Base-by-base conservation (phyloP, 2,888 invertebrate genomes). In the Drosophila percnosoma region DNA sequence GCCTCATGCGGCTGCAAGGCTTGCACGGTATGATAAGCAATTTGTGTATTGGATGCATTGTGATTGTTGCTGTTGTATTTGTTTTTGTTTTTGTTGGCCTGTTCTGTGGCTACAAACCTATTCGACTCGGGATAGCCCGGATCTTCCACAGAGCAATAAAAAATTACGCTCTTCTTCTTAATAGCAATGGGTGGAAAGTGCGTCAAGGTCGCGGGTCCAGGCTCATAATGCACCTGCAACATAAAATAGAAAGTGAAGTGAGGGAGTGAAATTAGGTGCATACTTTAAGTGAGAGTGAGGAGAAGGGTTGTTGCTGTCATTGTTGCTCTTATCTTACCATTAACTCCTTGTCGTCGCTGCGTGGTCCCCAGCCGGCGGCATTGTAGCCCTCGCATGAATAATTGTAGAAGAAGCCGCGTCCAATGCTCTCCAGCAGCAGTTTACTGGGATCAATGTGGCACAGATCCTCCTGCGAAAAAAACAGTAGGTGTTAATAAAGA, bases 351-450 rank as follows among this genome's bases (percentile, higher is more conserved):
- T 96, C 95, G 45, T 95, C 94, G 38, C 98, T 98, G 80, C 95
- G 94, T 42, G 95, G 95, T 49, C 98, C 98, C 97, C 98, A 98
- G 11, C 97, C 98, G 13, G 98, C 98, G 18, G 95, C 95, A 93
- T 98, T 98, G 92, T 95, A 96, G 21, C 98, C 98, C 89, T 96
- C 96, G 92, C 99, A 99, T 0, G 98, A 97, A 93, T 98, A 99
- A 93, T 98, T 98, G 33, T 98, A 98, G 87, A 98, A 97, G 93
- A 98, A 98, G 65, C 96, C 96, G 91, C 97, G 96, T 6, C 96
- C 96, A n/a, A 98, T 97, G 80, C 96, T 96, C 87, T 97, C 96
- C 34, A 98, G 94, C 38, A 97, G 94, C 88, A 98, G 94, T 94
- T 97, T 96, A 80, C 96, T 97, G 0, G 97, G 97, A 92, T 98